These are phyloP conservation scores for Malurus cyaneus DNA, from an alignment of 2,113 vertebrate genomes.

Conservation along the genomic window DNA sequence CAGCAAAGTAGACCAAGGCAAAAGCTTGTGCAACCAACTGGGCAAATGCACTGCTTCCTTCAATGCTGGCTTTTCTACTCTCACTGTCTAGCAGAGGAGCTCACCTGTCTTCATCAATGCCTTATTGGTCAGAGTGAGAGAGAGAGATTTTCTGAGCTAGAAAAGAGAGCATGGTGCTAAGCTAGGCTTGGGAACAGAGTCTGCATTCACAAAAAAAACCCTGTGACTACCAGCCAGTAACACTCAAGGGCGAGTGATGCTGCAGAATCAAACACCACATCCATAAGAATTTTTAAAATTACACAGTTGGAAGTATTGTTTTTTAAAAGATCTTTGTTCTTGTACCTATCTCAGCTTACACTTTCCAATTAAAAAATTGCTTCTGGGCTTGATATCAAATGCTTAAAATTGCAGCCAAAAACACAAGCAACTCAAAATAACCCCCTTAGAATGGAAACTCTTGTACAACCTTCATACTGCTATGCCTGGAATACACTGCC, in stretches of 20 bases:
- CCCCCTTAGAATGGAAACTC: slow-evolving; percentile 33
- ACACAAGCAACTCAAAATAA: slow-evolving; percentile 59
- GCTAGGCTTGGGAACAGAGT: neutral
- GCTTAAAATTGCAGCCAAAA: slow-evolving; percentile 49
- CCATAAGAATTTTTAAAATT: neutral
- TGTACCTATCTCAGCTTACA: slow-evolving; percentile 42
- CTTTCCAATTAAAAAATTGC: slow-evolving; percentile 59
- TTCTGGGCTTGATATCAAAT: slow-evolving; percentile 59
- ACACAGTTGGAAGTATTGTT: neutral
- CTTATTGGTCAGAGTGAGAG: neutral
- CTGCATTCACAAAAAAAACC: neutral
- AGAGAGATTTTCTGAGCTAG: neutral
- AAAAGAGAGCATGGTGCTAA: neutral
- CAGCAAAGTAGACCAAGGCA: neutral
- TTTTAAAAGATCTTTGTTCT: slow-evolving; percentile 33
- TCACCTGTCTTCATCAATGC: neutral
- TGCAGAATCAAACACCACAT: neutral
- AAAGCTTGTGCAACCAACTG: neutral
- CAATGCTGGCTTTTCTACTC: neutral
- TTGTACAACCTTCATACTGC: neutral
- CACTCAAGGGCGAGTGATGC: neutral
- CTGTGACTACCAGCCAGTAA: neutral
- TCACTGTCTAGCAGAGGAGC: neutral
- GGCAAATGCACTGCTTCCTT: neutral
- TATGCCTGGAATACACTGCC: slow-evolving; percentile 24